Conservation (phyloP, 1,140 invertebrate species). For the Maconellicoccus hirsutus region DNA sequence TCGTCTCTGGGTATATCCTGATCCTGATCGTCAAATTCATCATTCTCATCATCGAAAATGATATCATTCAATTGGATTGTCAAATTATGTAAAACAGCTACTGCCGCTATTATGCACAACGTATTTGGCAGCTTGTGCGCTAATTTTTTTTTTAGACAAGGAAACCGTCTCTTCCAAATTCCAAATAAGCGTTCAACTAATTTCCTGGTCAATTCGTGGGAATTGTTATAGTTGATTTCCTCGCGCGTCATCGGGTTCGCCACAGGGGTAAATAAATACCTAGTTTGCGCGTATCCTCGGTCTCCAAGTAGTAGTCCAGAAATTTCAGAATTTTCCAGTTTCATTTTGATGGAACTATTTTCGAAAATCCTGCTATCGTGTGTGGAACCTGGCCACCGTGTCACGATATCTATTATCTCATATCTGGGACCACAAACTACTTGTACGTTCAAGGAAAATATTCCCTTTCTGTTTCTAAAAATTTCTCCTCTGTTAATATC, state of each 20-base stretch:
- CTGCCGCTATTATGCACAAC: neutral
- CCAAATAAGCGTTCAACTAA: constrained; percentile 25
- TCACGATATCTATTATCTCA: constrained; percentile 32
- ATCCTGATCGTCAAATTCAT: no score
- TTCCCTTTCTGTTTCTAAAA: constrained; percentile 36
- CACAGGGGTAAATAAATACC: constrained; percentile 25
- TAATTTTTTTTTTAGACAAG: constrained; percentile 23
- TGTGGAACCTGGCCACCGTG: constrained; percentile 33
- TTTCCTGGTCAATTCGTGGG: constrained; percentile 23
- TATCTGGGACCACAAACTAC: constrained; percentile 31
- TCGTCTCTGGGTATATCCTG: no score
- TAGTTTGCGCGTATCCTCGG: neutral
- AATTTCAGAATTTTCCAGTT: neutral
- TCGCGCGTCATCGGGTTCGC: neutral
- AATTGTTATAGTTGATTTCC: constrained; percentile 22
- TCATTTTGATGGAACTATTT: neutral
- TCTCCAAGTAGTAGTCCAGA: neutral
- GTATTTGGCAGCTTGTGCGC: neutral
- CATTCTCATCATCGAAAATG: no score
- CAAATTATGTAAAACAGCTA: constrained; percentile 6
- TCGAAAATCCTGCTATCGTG: constrained; percentile 33
- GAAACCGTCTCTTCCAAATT: constrained; percentile 26
- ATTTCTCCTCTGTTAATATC: constrained; percentile 32
- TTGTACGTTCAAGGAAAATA: constrained; percentile 38
- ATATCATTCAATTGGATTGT: neutral